Percentiles rank a stretch among this genome's conserved stretches.
Evolutionary conservation across 2,113 vertebrate genomes (phyloP).

Genomic region (Eretmochelys imbricata): DNA sequence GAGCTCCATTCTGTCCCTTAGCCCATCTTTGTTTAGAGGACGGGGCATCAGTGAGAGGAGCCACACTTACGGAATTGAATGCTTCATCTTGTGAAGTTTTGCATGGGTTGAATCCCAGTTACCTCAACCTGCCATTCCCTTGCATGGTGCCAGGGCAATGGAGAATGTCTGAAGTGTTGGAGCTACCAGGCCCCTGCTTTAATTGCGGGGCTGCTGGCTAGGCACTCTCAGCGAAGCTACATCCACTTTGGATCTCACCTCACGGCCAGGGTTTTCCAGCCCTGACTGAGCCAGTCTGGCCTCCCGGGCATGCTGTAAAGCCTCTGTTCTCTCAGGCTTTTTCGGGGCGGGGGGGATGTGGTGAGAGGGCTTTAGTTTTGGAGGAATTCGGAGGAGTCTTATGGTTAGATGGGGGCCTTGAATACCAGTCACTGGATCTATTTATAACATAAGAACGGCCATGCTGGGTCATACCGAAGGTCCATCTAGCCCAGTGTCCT

Average conservation of each 20-base stretch:
- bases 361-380: background rate
- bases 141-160: background rate
- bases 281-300: background rate
- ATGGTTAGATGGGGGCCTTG: background rate
- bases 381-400: background rate
- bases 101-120: background rate
- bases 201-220: background rate
- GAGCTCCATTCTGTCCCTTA: background rate
- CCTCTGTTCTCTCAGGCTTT: background rate
- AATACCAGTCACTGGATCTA: background rate
- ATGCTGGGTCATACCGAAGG: too few relatives aligned
- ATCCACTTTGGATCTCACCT: background rate
- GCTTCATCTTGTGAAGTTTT: rapidly evolving
- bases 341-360: too few relatives aligned
- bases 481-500: too few relatives aligned
- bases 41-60: background rate
- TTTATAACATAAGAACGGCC: background rate
- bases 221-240: background rate
- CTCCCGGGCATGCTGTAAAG: background rate
- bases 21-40: background rate
- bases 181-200: background rate
- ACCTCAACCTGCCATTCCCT: background rate
- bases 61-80: background rate
- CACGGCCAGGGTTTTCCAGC: background rate
- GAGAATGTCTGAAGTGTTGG: rapidly evolving